phyloP scores from a whole-genome alignment of 1,140 invertebrate species.

The Ridgeia piscesae region DNA sequence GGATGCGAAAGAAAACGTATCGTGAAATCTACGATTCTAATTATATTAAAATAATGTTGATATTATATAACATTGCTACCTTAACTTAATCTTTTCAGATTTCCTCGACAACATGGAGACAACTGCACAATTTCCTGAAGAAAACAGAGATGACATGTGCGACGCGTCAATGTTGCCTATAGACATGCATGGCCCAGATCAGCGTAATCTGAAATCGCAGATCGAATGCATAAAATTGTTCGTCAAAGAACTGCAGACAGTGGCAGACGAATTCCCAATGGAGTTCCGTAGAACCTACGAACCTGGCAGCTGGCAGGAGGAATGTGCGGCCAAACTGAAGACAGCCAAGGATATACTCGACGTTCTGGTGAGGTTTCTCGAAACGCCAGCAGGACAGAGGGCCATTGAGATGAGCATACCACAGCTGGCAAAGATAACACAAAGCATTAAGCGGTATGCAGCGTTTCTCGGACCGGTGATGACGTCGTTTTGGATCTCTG shows the following conservation, averaged over 20 bases:
- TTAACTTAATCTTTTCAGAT: no score
- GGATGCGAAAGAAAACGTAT: no score
- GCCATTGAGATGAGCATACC: background rate
- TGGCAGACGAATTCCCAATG: background rate
- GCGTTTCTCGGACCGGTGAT: background rate
- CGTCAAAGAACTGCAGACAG: background rate
- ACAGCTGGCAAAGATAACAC: background rate
- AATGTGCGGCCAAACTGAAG: background rate
- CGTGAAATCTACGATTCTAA: no score
- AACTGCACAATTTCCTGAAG: background rate
- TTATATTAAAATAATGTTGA: background rate
- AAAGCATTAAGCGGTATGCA: background rate
- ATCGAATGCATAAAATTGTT: background rate
- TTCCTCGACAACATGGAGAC: background rate
- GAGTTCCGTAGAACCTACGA: background rate
- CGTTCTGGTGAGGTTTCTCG: background rate
- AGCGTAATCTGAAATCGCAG: background rate
- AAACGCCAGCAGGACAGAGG: background rate
- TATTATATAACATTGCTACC: no score
- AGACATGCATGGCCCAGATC: no score
- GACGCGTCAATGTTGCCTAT: background rate
- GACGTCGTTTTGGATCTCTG: background rate
- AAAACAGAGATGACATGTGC: background rate
- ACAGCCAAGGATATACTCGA: background rate
- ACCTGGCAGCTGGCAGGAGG: background rate